phyloP scores from a whole-genome alignment of 2,888 invertebrate species.

The Synanthedon tipuliformis region DNA sequence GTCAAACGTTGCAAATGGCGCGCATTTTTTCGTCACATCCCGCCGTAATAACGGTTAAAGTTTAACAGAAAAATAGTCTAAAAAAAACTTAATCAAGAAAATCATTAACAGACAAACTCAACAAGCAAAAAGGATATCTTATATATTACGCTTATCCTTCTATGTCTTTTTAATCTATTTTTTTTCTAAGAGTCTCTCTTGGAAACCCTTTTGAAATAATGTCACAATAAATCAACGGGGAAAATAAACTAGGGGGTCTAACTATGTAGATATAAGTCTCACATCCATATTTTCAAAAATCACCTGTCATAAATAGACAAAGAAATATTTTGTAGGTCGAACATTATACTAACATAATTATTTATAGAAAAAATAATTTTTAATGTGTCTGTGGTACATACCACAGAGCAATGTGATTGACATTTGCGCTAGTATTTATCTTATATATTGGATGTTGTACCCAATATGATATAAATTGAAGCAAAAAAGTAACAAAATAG shows the following conservation, averaged over 20 bases:
- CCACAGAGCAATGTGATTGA: too few species aligned
- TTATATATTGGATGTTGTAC: too few species aligned
- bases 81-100: conserved; percentile 5
- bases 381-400: too few species aligned
- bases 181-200: conserved; percentile 5
- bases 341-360: too few species aligned
- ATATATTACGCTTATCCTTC: conserved; percentile 11
- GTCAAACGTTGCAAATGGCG: conserved; percentile 3
- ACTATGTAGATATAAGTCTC: background rate
- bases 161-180: conserved; percentile 13
- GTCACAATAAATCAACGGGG: conserved; percentile 7
- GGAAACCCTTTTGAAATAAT: too few species aligned
- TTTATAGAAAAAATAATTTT: too few species aligned
- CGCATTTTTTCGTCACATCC: conserved; percentile 4
- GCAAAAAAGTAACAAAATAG: too few species aligned
- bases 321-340: too few species aligned
- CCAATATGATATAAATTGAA: too few species aligned
- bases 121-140: conserved; percentile 15
- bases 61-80: conserved; percentile 21
- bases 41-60: conserved; percentile 17
- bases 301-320: too few species aligned
- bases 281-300: background rate
- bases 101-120: conserved; percentile 10
- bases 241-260: background rate
- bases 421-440: too few species aligned